Base-by-base conservation (phyloP, 1,140 invertebrate species). In the Brachionus koreanus region DNA sequence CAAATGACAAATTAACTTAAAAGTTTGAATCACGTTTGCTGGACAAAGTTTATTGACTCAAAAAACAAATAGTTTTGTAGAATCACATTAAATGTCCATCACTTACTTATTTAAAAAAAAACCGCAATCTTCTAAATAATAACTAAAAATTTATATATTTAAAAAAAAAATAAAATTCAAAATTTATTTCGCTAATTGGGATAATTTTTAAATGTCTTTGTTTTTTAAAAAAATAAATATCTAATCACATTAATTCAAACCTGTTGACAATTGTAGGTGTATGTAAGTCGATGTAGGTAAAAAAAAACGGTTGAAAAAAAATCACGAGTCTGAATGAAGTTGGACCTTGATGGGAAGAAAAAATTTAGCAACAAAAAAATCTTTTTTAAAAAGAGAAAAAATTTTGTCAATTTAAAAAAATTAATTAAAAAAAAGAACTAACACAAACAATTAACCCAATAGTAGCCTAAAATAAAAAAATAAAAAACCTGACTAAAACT, bases 261-360 rank as follows among this genome's bases (percentile, higher is more conserved):
- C 49, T 57, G 49, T 57, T 57, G 49, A 16, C 7, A 19, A 19
- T 0, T 57, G 2, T 52, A 52, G n/a, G 49, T 52, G 16, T 52
- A 9, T 39, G 13, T 19, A 35, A 42, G 65, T 39, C 37, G 65
- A 37, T 65, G 25, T 37, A 16, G 29, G 29, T 29, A 67, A 67
- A 67, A 67, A 72, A 72, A 39, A 37, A 3, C 39, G 9, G 19
- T 19, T 39, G 37, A 46, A 74, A 74, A 74, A 74, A 74, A 74
- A 46, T 74, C 69, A 74, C 39, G 69, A 74, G 43, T 74, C 69
- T 35, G 43, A 74, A 46, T 74, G 69, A 46, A 74, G 39, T 46
- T 74, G 69, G 23, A 74, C 69, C 69, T 74, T 74, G 13, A 29
- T 29, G 3, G 29, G 10, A n/a, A 35, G 13, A 46, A 46, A 25